A percentile compares a stretch with the other conserved stretches of the same genome.
These are phyloP conservation scores for Nasonia longicornis DNA, from an alignment of 1,140 invertebrate species.

Conservation along the genomic window DNA sequence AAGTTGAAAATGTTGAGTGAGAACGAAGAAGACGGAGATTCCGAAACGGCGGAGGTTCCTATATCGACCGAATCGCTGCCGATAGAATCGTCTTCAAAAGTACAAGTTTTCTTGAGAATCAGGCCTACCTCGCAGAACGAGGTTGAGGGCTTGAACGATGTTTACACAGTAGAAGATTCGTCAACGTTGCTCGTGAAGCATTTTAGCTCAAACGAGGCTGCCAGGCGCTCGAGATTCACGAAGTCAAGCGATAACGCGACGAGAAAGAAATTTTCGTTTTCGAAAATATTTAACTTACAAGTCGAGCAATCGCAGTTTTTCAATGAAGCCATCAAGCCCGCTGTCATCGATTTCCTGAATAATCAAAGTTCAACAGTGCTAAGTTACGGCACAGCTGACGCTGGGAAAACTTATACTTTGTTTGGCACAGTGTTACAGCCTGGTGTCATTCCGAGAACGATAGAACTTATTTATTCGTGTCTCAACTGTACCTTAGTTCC, in stretches of 20 bases:
- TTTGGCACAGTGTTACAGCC: slow-evolving; percentile 77
- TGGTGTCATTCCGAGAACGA: slow-evolving; percentile 81
- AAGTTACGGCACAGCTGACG: slow-evolving; percentile 60
- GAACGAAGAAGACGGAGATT: not conserved
- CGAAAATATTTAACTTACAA: slow-evolving; percentile 54
- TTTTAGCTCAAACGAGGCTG: slow-evolving; percentile 44
- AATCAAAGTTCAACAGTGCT: slow-evolving; percentile 60
- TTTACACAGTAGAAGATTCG: slow-evolving; percentile 53
- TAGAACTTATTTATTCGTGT: slow-evolving; percentile 79
- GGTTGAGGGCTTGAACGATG: slow-evolving; percentile 48
- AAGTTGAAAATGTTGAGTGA: slow-evolving; percentile 20
- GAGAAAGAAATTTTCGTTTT: slow-evolving; percentile 55
- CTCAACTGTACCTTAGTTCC: slow-evolving; percentile 61
- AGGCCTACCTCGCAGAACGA: slow-evolving; percentile 49
- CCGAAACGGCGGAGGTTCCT: not conserved
- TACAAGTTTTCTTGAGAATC: slow-evolving; percentile 60
- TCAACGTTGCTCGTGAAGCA: slow-evolving; percentile 56
- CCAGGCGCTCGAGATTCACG: slow-evolving; percentile 47
- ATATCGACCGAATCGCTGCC: slow-evolving; percentile 13
- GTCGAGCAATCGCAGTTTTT: slow-evolving; percentile 56
- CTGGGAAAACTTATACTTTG: slow-evolving; percentile 77
- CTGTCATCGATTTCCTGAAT: slow-evolving; percentile 53
- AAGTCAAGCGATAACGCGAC: slow-evolving; percentile 49
- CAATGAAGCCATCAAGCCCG: slow-evolving; percentile 49
- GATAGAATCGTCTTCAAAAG: slow-evolving; percentile 20